Percentiles rank a stretch among this genome's conserved stretches.
These are phyloP conservation scores for Characodon lateralis DNA, from an alignment of 2,797 vertebrate species.

Conservation along the genomic window DNA sequence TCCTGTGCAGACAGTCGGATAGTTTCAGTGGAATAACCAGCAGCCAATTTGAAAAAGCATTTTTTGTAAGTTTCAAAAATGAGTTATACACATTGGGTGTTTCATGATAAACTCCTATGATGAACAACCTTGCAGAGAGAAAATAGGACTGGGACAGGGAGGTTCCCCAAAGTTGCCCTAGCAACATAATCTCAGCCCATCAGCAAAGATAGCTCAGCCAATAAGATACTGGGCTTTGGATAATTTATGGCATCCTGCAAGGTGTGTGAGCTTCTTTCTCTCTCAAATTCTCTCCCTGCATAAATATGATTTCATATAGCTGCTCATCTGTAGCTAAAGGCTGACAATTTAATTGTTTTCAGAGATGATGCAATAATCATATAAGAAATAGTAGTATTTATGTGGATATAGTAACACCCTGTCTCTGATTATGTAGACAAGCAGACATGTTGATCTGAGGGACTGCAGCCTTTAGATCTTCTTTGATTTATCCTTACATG, in stretches of 20 bases:
- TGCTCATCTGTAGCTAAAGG: conserved; percentile 4
- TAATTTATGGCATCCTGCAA: conserved; percentile 71
- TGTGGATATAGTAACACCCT: conserved; percentile 41
- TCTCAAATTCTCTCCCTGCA: conserved; percentile 7
- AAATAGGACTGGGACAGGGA: conserved; percentile 56
- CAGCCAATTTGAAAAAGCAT: not conserved
- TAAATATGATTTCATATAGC: conserved; percentile 5
- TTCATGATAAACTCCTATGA: not conserved
- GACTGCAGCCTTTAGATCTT: conserved; percentile 53
- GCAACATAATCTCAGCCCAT: conserved; percentile 78
- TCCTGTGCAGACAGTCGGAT: not conserved
- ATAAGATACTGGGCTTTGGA: conserved; percentile 66
- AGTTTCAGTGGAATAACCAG: not conserved
- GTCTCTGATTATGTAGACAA: conserved; percentile 51
- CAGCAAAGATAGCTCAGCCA: conserved; percentile 71
- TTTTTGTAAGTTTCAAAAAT: not conserved
- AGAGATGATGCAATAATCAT: not conserved
- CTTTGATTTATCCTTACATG: conserved; percentile 73
- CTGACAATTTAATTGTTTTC: conserved; percentile 1
- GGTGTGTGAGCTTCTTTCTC: conserved; percentile 45
- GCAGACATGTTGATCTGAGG: conserved; percentile 35
- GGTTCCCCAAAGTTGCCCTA: conserved; percentile 71
- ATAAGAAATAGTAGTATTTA: conserved; percentile 27
- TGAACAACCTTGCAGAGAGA: conserved; percentile 18
- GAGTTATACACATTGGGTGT: not conserved